Evolutionary conservation across 1,140 invertebrate species (phyloP).

Genomic region (Samia ricini): DNA sequence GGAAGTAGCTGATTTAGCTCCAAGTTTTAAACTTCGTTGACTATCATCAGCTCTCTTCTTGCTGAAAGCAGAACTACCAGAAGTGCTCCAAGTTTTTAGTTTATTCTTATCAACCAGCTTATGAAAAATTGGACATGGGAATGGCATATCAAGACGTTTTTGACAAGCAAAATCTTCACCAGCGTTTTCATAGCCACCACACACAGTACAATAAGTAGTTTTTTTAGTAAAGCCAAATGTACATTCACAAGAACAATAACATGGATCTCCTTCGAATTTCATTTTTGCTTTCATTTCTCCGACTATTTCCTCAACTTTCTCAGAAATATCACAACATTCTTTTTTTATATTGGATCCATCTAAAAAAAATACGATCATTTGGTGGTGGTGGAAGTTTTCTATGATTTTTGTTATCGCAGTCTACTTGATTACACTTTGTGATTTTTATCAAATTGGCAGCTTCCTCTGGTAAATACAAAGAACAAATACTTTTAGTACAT

Average conservation of each 20-base stretch:
- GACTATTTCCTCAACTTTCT: slow-evolving; percentile 44
- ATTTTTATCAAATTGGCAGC: slow-evolving; percentile 31
- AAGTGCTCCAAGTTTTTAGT: slow-evolving; percentile 45
- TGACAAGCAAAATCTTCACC: slow-evolving; percentile 46
- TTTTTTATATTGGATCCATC: slow-evolving; percentile 37
- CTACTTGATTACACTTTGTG: slow-evolving; percentile 42
- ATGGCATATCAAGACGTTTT: slow-evolving; percentile 30
- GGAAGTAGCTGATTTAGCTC: slow-evolving; percentile 36
- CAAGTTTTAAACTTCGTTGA: slow-evolving; percentile 33
- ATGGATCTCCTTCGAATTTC: slow-evolving; percentile 48
- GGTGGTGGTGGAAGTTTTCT: slow-evolving; percentile 32
- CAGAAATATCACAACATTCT: slow-evolving; percentile 41
- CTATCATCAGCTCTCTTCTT: slow-evolving; percentile 40
- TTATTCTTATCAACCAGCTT: slow-evolving; percentile 61
- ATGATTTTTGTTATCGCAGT: slow-evolving; percentile 39
- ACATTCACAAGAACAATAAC: slow-evolving; percentile 67
- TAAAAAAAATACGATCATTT: slow-evolving; percentile 45
- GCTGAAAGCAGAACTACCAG: slow-evolving; percentile 44
- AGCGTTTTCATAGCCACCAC: slow-evolving; percentile 56
- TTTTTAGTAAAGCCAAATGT: slow-evolving; percentile 59
- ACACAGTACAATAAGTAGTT: slow-evolving; percentile 62
- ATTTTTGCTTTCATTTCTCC: slow-evolving; percentile 47
- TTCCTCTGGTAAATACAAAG: slow-evolving; percentile 39
- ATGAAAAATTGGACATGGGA: slow-evolving; percentile 63
- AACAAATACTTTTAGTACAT: slow-evolving; percentile 34